phyloP scores from a whole-genome alignment of 2,113 vertebrate genomes.

The Albula glossodonta region DNA sequence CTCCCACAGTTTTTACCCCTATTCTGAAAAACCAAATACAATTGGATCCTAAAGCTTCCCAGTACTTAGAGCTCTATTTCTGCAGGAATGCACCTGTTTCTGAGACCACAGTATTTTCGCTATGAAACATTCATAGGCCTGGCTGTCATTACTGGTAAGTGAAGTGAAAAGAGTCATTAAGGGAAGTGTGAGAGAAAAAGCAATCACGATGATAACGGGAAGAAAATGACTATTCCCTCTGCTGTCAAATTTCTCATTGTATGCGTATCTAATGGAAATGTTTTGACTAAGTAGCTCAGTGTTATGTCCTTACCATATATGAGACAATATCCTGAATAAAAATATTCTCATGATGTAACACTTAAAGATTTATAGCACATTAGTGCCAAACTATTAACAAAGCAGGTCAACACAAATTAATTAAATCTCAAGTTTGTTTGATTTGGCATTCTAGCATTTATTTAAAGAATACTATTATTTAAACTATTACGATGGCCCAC shows the following conservation, averaged over 20 bases:
- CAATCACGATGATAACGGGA: conserved; percentile 5
- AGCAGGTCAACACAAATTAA: not conserved
- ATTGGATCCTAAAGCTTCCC: not conserved
- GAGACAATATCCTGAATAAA: not conserved
- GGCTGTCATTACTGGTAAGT: not conserved
- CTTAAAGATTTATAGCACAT: not conserved
- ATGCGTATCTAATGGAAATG: not conserved
- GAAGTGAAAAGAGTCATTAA: conserved; percentile 7
- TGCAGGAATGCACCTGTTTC: not conserved
- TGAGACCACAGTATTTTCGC: not conserved
- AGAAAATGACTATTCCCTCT: not conserved
- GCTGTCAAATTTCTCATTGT: not conserved
- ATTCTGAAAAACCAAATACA: not conserved
- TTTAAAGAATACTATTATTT: not conserved
- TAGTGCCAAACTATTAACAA: not conserved
- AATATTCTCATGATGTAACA: not conserved
- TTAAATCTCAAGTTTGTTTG: not conserved
- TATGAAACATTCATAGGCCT: not conserved
- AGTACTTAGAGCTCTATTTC: not conserved
- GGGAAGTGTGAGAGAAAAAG: not conserved
- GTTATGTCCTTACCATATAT: not conserved
- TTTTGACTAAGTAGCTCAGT: not conserved
- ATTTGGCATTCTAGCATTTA: not conserved
- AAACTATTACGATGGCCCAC: not conserved
- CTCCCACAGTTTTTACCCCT: not conserved